Percentiles rank a stretch among this genome's conserved stretches.
These are phyloP conservation scores for Coelogynopora nodosa DNA, from an alignment of 2,888 invertebrate genomes.

Conservation along the genomic window DNA sequence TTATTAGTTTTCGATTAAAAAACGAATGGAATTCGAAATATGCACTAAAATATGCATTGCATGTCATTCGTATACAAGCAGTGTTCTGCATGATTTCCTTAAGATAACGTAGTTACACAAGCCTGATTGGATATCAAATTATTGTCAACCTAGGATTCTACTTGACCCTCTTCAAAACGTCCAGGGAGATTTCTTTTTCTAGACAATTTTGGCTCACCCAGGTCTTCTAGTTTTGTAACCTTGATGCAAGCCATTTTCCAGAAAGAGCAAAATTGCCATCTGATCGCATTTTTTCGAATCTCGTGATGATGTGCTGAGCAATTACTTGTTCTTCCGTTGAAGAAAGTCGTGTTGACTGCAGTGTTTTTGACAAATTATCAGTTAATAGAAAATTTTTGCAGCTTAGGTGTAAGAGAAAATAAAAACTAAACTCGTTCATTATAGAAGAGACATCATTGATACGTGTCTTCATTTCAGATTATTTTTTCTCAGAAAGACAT, in stretches of 20 bases:
- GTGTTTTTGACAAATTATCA: slow-evolving; percentile 6
- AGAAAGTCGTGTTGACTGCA: neutral
- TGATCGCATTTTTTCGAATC: neutral
- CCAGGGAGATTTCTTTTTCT: neutral
- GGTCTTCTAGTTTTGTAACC: neutral
- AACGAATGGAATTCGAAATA: too few relatives aligned
- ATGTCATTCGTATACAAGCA: too few relatives aligned
- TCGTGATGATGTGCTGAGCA: neutral
- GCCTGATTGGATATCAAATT: too few relatives aligned
- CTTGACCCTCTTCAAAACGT: neutral
- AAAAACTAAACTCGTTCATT: neutral
- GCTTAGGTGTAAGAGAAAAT: neutral
- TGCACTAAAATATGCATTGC: too few relatives aligned
- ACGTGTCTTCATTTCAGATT: neutral
- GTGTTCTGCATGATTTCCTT: too few relatives aligned
- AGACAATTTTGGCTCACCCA: neutral
- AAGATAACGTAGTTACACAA: too few relatives aligned
- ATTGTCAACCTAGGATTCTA: neutral
- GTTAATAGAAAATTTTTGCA: neutral
- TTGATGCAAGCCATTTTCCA: neutral
- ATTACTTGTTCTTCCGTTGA: neutral
- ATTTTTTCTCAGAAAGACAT: neutral
- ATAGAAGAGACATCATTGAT: neutral
- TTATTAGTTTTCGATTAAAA: too few relatives aligned
- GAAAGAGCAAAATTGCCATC: neutral